Base-by-base conservation (phyloP, 2,888 invertebrate species). In the Ischnus inquisitorius region DNA sequence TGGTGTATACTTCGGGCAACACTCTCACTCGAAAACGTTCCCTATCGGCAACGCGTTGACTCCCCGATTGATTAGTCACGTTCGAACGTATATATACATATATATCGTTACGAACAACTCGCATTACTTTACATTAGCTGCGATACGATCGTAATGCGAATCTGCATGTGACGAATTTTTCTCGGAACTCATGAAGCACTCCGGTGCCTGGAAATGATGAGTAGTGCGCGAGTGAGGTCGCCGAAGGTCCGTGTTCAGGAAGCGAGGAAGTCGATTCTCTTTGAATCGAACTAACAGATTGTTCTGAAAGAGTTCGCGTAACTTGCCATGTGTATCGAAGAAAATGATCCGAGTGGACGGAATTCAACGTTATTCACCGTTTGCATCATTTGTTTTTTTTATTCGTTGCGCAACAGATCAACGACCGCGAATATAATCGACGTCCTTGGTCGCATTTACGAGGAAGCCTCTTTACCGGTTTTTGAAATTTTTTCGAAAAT, bases 341-440 rank as follows among this genome's bases (percentile, higher is more conserved):
- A 22, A n/a, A 60, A 60, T 25, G 4, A 5, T 60, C 28, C 14
- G 14, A 1, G 6, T n/a, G 14, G n/a, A 4, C 28, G 28, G 12
- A n/a, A 60, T n/a, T 57, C 34, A 25, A 0, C 12, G 3, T 14
- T 43, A 39, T 25, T 25, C 16, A 25, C 62, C 22, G 28, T 25
- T 19, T 0, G n/a, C 2, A 51, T 34, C 3, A 14, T 22, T 75
- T 60, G 25, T 60, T 6, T 16, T 62, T 22, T 8, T 62, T 16
- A 62, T 76, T 80, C 25, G 48, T 78, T 80, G 41, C 78, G 74
- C 69, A 86, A 77, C 39, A 41, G 83, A 82, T 51, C 80, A 84
- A 85, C 68, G 83, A 85, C 85, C 82, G 81, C 69, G 79, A 74
- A 65, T 57, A 57, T 74, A 74, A 25, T 25, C n/a, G 34, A 3